Conservation (phyloP, 1,140 invertebrate species). For the Procambarus virginalis region DNA sequence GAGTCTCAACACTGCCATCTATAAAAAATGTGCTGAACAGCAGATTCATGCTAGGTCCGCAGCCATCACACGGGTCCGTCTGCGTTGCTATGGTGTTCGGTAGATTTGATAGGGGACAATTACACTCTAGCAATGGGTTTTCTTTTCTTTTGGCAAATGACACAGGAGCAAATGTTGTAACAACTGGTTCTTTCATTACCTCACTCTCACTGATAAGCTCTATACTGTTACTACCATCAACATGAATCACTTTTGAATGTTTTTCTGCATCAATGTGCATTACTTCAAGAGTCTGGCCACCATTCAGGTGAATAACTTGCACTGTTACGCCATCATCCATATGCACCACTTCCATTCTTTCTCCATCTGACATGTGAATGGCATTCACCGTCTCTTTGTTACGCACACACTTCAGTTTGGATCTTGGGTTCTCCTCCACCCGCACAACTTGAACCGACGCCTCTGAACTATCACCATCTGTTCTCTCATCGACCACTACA, state of each 20-base stretch:
- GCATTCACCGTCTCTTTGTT: not conserved
- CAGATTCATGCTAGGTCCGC: conserved; percentile 43
- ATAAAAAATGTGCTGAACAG: conserved; percentile 49
- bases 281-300: conserved; percentile 17
- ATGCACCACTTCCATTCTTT: conserved; percentile 16
- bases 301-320: conserved; percentile 51
- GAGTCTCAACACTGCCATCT: conserved; percentile 50
- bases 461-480: conserved; percentile 5
- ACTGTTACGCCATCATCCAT: conserved; percentile 48
- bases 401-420: not conserved
- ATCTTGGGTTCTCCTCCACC: conserved; percentile 1
- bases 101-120: not conserved
- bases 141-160: conserved; percentile 8
- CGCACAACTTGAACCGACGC: conserved; percentile 21
- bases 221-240: conserved; percentile 23
- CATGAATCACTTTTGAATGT: conserved; percentile 2
- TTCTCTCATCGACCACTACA: conserved; percentile 33
- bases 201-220: conserved; percentile 27
- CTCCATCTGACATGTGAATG: conserved; percentile 14
- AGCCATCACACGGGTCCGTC: conserved; percentile 27
- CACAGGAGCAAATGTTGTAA: not conserved
- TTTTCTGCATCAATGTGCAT: not conserved
- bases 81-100: conserved; percentile 41
- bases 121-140: not conserved
- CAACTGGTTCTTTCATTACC: not conserved